Base-by-base conservation (phyloP, 1,140 invertebrate species). In the Caenorhabditis inopinata region DNA sequence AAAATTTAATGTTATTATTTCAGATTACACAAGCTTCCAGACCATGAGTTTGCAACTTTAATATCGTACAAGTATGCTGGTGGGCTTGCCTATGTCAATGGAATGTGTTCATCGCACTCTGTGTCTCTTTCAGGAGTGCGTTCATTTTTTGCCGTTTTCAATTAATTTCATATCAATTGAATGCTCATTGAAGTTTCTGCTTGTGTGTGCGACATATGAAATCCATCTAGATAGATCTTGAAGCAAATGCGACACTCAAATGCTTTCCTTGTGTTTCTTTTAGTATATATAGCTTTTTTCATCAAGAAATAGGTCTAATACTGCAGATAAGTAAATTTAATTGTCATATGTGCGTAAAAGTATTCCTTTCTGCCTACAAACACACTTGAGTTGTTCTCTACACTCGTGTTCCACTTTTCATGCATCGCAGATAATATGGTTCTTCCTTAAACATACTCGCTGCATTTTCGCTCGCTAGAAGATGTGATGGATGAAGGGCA, bases 61-160 rank as follows among this genome's bases (percentile, higher is more conserved):
- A 74, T 87, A 29, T 80, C 85, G 12, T 85, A 84, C 78, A 85
- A 85, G 42, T 89, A 87, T 49, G 87, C 86, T 5, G 86, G 86
- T 12, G 86, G 86, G 42, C 77, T 87, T 9, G 86, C 86, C 1
- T 87, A 87, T 35, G 87, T 87, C 25, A 74, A 77, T 2, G 86
- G 86, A 76, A 85, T 87, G 80, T 87, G 86, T 68, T 82, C 80
- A 21, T 49, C 76, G 2, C 83, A 85, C 18, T 68, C 75, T 47
- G 85, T 88, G 16, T 87, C 89, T 82, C 68, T 86, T 27, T 83
- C 85, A 49, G 85, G 85, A 23, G 75, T 83, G 23, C 45, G 85
- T 73, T 58, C 45, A 18, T 11, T 12, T 1, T 58, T 16, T 58
- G 25, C n/a, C n/a, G n/a, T n/a, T n/a, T n/a, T n/a, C n/a, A n/a